Percentiles rank a stretch among this genome's conserved stretches.
These are phyloP conservation scores for Scolopax mira DNA, from an alignment of 2,113 vertebrate genomes.

Conservation along the genomic window DNA sequence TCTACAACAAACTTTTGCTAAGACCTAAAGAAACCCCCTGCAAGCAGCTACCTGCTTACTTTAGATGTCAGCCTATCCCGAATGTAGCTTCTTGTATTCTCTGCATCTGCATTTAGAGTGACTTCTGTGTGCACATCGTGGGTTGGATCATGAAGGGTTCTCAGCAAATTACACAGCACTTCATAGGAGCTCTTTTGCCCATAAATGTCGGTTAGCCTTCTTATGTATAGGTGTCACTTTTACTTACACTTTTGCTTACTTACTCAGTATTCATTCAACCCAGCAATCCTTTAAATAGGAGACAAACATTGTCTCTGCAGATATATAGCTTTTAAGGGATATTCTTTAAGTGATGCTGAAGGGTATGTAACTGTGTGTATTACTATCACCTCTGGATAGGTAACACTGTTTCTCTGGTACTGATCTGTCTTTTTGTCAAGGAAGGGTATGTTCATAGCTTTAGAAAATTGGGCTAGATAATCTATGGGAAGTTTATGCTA, in stretches of 20 bases:
- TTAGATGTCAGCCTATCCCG: not conserved
- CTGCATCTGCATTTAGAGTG: not conserved
- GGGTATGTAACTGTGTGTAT: accelerated
- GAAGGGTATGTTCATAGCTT: not conserved
- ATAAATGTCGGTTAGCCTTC: not conserved
- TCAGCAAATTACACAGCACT: not conserved
- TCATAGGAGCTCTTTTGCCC: not conserved
- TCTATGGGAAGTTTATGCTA: not conserved
- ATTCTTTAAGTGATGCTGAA: not conserved
- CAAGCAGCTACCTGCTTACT: not conserved
- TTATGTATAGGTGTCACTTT: not conserved
- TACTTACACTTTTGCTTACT: not conserved
- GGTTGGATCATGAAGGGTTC: not conserved
- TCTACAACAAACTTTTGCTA: conserved; percentile 5
- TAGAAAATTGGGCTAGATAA: not conserved
- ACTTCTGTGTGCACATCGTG: not conserved
- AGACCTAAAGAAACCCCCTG: not conserved
- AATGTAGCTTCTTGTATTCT: not conserved
- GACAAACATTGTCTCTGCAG: not conserved
- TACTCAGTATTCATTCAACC: not conserved
- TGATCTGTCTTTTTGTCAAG: not conserved
- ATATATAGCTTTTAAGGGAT: not conserved
- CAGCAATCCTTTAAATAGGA: not conserved
- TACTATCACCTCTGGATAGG: not conserved
- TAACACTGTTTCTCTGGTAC: not conserved